A percentile compares a stretch with the other conserved stretches of the same genome.
Evolutionary conservation across 1,140 invertebrate genomes (phyloP).

Genomic region (Halesus radiatus): DNA sequence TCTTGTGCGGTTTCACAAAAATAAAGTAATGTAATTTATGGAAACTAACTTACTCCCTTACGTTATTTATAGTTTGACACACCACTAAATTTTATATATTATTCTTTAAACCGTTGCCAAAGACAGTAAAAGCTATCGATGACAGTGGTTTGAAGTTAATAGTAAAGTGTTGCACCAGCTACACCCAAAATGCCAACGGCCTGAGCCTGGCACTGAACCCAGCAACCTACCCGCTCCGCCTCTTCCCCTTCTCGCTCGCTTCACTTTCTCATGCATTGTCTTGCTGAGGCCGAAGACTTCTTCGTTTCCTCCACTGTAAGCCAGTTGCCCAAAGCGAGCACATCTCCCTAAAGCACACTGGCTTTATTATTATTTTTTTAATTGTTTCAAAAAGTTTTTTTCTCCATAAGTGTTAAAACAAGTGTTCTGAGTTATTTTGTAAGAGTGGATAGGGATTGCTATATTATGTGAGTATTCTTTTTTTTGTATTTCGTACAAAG

Average conservation of each 20-base stretch:
- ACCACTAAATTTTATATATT: too few species aligned
- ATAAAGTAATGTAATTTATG: too few species aligned
- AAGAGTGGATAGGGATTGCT: conserved; percentile 14
- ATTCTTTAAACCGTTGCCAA: too few species aligned
- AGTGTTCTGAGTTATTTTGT: neutral
- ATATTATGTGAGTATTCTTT: neutral
- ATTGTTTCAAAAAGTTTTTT: neutral
- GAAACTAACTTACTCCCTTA: too few species aligned
- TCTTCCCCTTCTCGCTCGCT: neutral
- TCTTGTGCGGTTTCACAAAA: too few species aligned
- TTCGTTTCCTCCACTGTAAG: neutral
- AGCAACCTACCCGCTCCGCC: neutral
- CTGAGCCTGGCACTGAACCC: neutral
- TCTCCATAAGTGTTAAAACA: neutral
- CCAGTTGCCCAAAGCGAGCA: conserved; percentile 10
- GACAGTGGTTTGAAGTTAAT: neutral
- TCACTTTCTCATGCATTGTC: conserved; percentile 18
- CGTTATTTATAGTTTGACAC: too few species aligned
- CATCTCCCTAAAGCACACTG: neutral
- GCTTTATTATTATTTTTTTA: conserved; percentile 7
- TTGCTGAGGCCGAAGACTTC: neutral
- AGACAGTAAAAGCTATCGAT: too few species aligned
- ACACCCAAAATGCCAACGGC: neutral
- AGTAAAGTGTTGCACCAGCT: neutral
- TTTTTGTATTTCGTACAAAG: neutral